Evolutionary conservation across 2,797 vertebrate genomes (phyloP), one percentile per base, ranked within the genome.

Genomic region (Podarcis lilfordi): DNA sequence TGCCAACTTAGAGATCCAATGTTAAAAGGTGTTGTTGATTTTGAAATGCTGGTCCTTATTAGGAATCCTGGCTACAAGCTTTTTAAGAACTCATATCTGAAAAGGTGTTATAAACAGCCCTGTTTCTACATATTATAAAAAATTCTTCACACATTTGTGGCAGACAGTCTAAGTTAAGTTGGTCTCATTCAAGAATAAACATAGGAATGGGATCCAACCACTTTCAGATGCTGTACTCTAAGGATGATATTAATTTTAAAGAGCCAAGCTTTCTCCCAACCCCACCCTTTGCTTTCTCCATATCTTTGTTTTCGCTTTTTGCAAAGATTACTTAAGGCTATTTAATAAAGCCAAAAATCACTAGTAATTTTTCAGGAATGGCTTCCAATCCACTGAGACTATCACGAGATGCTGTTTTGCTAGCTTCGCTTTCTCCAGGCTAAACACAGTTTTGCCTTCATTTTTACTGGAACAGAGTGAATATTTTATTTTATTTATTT

Each of bases 181-280:
- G 7, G 61, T 72, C 69, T 74, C 0, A 68, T 37, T 86, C 66
- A 79, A 79, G 59, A 84, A 76, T 50, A 23, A 85, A 23, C 69
- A 29, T 40, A 72, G 68, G 27, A 81, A 80, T 87, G 79, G 76
- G 68, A 91, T 92, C 90, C 50, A 84, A 84, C 77, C 40, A 82
- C 74, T 83, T 91, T 79, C 86, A 90, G 50, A 66, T 76, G 50
- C 90, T 89, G 86, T 0, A 77, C 79, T 91, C 71, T 59, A 69
- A 83, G 64, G 0, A 32, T 82, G 84, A 55, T 85, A 90, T 94
- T 90, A 91, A 43, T 75, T 92, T 45, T 84, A 88, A 91, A 89
- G 78, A 89, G 79, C 77, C 68, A 88, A 72, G 4, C 21, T 78
- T 79, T 71, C 86, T 35, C 71, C 15, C 77, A 13, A 11, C 15